Base-by-base conservation (phyloP, 2,797 vertebrate species). In the Enteromius anoplus region DNA sequence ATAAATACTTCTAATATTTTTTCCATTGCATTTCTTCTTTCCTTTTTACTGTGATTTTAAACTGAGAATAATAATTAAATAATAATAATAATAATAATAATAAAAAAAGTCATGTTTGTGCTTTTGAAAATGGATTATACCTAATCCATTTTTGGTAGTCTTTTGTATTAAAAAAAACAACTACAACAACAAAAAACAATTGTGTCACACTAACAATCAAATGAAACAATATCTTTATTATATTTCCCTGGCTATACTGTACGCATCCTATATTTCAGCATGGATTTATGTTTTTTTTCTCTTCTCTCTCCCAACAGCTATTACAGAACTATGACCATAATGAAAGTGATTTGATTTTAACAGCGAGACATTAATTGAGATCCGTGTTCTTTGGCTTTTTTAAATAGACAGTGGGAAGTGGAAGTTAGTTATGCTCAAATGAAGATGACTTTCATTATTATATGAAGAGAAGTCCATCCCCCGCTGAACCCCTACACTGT, bases 371-470 rank as follows among this genome's bases (percentile, higher is more conserved):
- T 29, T 42, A 3, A 29, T 9, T 23, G 21, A 42, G 37, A 14
- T 26, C 37, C 5, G 0, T 37, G 70, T 11, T 55, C 49, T 55
- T 60, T 75, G 29, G n/a, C 14, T 76, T 62, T 23, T 75, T 34
- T 6, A n/a, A n/a, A 37, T 1, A 21, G 9, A 42, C n/a, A 45
- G 11, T 15, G 0, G 5, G 21, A 21, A 40, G 14, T 15, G 42
- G n/a, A 8, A 70, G n/a, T 45, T 12, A 78, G 47, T 69, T 66
- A 32, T 42, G 53, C 53, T 55, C 81, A 83, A 51, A 85, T 73
- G 78, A 82, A 51, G 80, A 71, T 83, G 80, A 45, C 14, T 26
- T 42, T 49, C 45, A 69, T 83, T 70, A 72, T 84, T 75, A 88
- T 80, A 70, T 45, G 84, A 86, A 76, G 47, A 78, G 70, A n/a